Evolutionary conservation across 2,888 invertebrate genomes (phyloP).

Genomic region (Drosophila macrospina): DNA sequence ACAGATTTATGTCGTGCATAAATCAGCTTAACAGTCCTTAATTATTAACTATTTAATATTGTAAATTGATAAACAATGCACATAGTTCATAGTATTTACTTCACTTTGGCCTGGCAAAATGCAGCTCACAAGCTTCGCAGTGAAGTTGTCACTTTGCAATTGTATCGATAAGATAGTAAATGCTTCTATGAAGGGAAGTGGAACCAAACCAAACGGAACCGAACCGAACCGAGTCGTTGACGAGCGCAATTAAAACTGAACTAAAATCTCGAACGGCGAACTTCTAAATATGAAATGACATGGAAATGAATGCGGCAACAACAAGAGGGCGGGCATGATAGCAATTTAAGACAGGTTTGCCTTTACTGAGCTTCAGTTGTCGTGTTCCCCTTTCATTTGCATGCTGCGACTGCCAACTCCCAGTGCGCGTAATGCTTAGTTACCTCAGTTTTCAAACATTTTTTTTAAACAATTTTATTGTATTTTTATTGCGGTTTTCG

Average conservation of each 20-base stretch:
- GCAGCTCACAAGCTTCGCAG: neutral
- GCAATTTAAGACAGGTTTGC: conserved; percentile 60
- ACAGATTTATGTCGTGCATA: neutral
- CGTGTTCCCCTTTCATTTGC: conserved; percentile 57
- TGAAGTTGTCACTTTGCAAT: conserved; percentile 1
- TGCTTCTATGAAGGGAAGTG: neutral
- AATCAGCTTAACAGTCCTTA: conserved; percentile 13
- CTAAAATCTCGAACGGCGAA: conserved; percentile 61
- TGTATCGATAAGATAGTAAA: conserved; percentile 9
- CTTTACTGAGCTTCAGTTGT: conserved; percentile 18
- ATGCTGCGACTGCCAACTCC: conserved; percentile 25
- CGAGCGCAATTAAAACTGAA: conserved; percentile 70
- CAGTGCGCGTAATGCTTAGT: conserved; percentile 2
- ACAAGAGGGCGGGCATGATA: conserved; percentile 21
- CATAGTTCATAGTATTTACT: neutral
- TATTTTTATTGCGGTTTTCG: conserved; percentile 7
- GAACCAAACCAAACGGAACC: too few relatives aligned
- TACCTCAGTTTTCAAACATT: conserved; percentile 34
- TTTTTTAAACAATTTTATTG: conserved; percentile 20
- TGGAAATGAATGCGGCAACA: conserved; percentile 59
- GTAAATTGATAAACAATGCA: neutral
- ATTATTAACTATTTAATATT: neutral
- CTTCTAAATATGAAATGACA: conserved; percentile 78
- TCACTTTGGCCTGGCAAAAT: neutral
- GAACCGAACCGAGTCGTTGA: conserved; percentile 41